These are phyloP conservation scores for Periophthalmodon schlosseri DNA, from an alignment of 2,113 vertebrate genomes.

Conservation along the genomic window DNA sequence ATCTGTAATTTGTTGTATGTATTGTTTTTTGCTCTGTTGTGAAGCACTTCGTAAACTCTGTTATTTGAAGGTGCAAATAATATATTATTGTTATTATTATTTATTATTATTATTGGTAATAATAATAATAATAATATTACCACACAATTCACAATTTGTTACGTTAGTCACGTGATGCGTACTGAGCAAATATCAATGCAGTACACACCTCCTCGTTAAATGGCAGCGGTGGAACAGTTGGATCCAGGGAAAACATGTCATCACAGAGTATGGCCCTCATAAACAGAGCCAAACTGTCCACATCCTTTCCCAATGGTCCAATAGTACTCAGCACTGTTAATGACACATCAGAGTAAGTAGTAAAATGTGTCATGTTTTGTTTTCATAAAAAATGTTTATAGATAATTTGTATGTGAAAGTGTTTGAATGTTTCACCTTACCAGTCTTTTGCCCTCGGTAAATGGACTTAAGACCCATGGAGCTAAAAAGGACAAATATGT, in stretches of 20 bases:
- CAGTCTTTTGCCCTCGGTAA: conserved; percentile 65
- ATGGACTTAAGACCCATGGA: conserved; percentile 25
- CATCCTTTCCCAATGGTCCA: conserved; percentile 86
- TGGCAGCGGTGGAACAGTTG: conserved; percentile 84
- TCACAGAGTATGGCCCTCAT: conserved; percentile 87
- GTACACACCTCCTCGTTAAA: conserved; percentile 75
- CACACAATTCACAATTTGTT: neutral
- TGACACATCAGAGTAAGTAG: conserved; percentile 2
- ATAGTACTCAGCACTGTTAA: conserved; percentile 62
- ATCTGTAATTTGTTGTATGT: too few species aligned
- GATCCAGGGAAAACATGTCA: conserved; percentile 89
- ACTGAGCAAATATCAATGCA: neutral
- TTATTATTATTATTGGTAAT: neutral
- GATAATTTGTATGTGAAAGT: neutral
- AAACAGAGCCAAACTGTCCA: conserved; percentile 87
- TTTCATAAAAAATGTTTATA: neutral
- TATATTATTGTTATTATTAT: too few species aligned
- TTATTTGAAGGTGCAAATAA: too few species aligned
- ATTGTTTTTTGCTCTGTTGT: too few species aligned
- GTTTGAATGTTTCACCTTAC: conserved; percentile 35
- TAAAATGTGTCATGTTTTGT: neutral
- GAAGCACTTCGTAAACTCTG: too few species aligned
- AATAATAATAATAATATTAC: neutral
- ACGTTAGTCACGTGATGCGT: neutral
- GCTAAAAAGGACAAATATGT: conserved; percentile 46